Evolutionary conservation across 2,888 invertebrate genomes (phyloP).

Genomic region (Phengaris alcon): DNA sequence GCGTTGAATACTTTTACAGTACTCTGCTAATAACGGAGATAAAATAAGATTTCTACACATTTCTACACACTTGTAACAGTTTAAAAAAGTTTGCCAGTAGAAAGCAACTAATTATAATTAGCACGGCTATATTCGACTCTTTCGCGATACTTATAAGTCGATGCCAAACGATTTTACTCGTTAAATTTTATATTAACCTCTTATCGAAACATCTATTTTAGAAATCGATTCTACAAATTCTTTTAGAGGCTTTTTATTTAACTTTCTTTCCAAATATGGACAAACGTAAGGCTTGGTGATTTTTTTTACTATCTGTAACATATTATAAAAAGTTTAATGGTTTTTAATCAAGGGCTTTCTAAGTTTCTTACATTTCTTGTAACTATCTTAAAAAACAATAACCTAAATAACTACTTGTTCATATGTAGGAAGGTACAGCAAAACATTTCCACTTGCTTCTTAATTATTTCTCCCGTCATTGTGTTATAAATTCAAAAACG

Average conservation of each 20-base stretch:
- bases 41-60: too few relatives aligned
- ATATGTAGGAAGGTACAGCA: too few relatives aligned
- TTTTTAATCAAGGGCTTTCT: too few relatives aligned
- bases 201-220: slow-evolving; percentile 14
- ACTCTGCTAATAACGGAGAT: too few relatives aligned
- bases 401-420: too few relatives aligned
- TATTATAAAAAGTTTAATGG: neutral
- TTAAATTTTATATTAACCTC: slow-evolving; percentile 15
- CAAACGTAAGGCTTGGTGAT: neutral
- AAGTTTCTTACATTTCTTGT: too few relatives aligned
- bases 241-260: neutral
- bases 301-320: neutral
- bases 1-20: slow-evolving; percentile 5
- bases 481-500: too few relatives aligned
- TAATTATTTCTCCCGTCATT: too few relatives aligned
- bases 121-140: neutral
- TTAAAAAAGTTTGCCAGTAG: neutral
- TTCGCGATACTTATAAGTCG: neutral
- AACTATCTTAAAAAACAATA: too few relatives aligned
- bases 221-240: neutral
- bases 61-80: too few relatives aligned
- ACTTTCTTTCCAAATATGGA: neutral
- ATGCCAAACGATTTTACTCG: neutral
- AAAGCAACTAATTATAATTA: neutral
- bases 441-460: too few relatives aligned